Evolutionary conservation across 2,888 invertebrate genomes (phyloP).

Genomic region (Acrobasis repandana): DNA sequence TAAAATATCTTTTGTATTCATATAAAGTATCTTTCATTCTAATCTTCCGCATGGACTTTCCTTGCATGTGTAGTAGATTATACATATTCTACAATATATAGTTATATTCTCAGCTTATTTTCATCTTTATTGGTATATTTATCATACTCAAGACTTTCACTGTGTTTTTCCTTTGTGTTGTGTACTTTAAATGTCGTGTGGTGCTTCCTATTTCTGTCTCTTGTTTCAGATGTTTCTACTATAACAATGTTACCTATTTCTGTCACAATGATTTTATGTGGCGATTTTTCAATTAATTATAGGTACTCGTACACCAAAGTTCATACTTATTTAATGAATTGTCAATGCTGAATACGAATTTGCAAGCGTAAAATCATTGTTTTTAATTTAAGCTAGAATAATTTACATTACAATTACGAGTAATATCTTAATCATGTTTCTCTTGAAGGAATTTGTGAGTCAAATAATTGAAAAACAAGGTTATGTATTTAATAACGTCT

Average conservation of each 20-base stretch:
- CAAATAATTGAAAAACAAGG: too few relatives aligned
- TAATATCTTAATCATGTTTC: too few relatives aligned
- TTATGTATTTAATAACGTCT: too few relatives aligned
- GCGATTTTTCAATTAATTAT: too few relatives aligned
- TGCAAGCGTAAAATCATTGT: too few relatives aligned
- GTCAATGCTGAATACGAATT: too few relatives aligned
- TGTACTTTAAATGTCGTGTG: constrained; percentile 21
- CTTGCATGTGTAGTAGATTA: constrained; percentile 32
- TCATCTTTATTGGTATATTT: neutral
- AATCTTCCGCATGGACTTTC: constrained; percentile 23
- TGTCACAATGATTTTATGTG: constrained; percentile 1
- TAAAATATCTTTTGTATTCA: constrained; percentile 17
- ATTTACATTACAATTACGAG: too few relatives aligned
- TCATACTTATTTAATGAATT: too few relatives aligned
- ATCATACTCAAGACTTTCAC: neutral
- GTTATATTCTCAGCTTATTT: constrained; percentile 11
- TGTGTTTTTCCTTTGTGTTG: constrained; percentile 22
- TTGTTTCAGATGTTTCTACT: constrained; percentile 8
- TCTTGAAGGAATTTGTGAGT: too few relatives aligned
- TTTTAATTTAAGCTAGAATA: too few relatives aligned
- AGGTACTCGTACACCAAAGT: too few relatives aligned
- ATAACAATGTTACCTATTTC: neutral
- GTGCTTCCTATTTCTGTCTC: constrained; percentile 4
- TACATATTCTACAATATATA: neutral
- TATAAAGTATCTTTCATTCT: constrained; percentile 2